phyloP scores from a whole-genome alignment of 2,797 vertebrate species.

The Xiphorhynchus erythropygius region DNA sequence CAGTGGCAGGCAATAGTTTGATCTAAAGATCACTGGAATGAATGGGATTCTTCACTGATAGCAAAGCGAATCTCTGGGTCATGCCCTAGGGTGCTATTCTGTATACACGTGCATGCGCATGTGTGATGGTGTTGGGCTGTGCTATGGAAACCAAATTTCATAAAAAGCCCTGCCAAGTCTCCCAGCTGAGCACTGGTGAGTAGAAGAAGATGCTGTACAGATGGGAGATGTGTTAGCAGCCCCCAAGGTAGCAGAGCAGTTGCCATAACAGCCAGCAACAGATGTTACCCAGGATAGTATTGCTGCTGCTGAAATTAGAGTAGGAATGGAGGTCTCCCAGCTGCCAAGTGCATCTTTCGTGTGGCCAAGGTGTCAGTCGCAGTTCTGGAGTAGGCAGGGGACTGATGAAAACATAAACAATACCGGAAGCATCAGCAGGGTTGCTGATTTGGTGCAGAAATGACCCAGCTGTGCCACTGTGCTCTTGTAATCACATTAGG shows the following conservation, averaged over 20 bases:
- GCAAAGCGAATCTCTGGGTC: neutral
- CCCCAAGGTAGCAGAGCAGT: conserved; percentile 45
- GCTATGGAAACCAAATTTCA: conserved; percentile 17
- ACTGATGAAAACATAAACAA: neutral
- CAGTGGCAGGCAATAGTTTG: neutral
- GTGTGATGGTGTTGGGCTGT: neutral
- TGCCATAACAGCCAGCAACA: conserved; percentile 44
- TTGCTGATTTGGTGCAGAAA: neutral
- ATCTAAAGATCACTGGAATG: neutral
- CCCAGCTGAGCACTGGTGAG: neutral
- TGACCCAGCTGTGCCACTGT: neutral
- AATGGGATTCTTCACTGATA: neutral
- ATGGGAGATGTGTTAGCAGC: conserved; percentile 23
- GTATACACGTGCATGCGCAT: fast-evolving
- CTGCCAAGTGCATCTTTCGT: neutral
- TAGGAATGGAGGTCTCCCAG: neutral
- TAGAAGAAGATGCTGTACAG: neutral
- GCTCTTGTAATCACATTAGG: neutral
- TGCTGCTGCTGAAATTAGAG: neutral
- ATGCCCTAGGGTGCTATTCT: neutral
- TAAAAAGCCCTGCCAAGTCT: neutral
- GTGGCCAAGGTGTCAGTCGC: neutral
- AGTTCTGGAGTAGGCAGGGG: neutral
- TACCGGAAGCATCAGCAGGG: neutral
- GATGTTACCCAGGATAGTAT: neutral